These are phyloP conservation scores for Hycleus phaleratus DNA, from an alignment of 1,140 invertebrate genomes.

Conservation along the genomic window DNA sequence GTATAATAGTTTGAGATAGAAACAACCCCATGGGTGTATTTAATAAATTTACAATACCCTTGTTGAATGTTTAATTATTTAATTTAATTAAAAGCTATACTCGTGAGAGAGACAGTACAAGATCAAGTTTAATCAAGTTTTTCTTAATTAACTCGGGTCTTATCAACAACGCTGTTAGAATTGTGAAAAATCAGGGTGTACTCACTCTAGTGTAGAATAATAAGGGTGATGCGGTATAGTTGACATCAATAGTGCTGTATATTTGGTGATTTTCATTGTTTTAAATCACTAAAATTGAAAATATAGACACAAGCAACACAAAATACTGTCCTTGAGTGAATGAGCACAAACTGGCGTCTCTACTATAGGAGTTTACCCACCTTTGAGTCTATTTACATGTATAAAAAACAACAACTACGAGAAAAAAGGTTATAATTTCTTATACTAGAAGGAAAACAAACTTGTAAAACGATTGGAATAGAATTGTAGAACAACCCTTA, in stretches of 20 bases:
- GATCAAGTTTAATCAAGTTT: neutral
- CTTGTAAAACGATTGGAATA: too few relatives aligned
- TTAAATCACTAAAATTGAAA: neutral
- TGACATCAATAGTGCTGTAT: constrained; percentile 32
- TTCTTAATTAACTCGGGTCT: neutral
- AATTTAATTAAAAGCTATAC: constrained; percentile 27
- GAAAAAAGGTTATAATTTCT: too few relatives aligned
- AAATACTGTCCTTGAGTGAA: constrained; percentile 9
- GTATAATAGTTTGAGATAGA: neutral
- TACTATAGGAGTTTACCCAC: constrained; percentile 19
- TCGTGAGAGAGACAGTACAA: neutral
- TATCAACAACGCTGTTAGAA: too few relatives aligned
- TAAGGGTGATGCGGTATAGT: constrained; percentile 30
- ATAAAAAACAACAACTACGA: too few relatives aligned
- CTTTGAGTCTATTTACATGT: constrained; percentile 9
- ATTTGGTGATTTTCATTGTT: constrained; percentile 37
- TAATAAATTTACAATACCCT: constrained; percentile 26
- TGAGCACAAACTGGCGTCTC: neutral
- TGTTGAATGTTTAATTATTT: constrained; percentile 28
- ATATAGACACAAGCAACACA: constrained; percentile 1
- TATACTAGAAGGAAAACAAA: too few relatives aligned
- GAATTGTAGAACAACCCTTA: too few relatives aligned
- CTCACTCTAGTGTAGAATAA: constrained; percentile 33
- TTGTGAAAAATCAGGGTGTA: constrained; percentile 1
- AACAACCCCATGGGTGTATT: constrained; percentile 21